phyloP scores from a whole-genome alignment of 2,888 invertebrate species.

The Polia nebulosa region DNA sequence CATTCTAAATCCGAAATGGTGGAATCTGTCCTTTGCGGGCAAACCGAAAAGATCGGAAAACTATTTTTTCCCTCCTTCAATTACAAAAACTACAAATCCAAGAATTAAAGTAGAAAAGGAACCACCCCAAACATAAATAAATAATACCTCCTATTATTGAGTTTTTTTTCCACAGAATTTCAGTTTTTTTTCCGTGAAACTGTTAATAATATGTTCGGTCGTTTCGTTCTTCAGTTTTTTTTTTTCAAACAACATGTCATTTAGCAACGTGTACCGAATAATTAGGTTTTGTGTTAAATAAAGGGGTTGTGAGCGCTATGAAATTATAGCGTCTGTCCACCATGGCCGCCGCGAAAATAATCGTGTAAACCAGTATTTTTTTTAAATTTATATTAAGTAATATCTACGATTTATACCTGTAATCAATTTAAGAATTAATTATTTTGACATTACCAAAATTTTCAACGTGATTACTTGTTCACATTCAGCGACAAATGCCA shows the following conservation, averaged over 20 bases:
- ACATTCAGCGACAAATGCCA: too few relatives aligned
- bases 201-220: not conserved
- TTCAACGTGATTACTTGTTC: too few relatives aligned
- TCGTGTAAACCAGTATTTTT: too few relatives aligned
- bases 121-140: not conserved
- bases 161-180: not conserved
- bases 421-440: too few relatives aligned
- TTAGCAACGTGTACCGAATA: not conserved
- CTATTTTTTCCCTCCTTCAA: not conserved
- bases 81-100: not conserved
- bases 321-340: not conserved
- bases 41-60: too few relatives aligned
- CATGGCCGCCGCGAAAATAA: not conserved
- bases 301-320: not conserved
- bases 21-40: too few relatives aligned
- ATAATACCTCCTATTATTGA: not conserved
- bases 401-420: too few relatives aligned
- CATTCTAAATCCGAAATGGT: too few relatives aligned
- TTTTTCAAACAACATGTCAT: conserved; percentile 1
- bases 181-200: not conserved
- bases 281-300: not conserved
- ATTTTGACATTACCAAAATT: too few relatives aligned
- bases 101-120: not conserved
- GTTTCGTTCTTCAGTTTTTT: not conserved
- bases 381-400: too few relatives aligned